These are phyloP conservation scores for Enteromius radiatus DNA, from an alignment of 2,797 vertebrate species.

Conservation along the genomic window DNA sequence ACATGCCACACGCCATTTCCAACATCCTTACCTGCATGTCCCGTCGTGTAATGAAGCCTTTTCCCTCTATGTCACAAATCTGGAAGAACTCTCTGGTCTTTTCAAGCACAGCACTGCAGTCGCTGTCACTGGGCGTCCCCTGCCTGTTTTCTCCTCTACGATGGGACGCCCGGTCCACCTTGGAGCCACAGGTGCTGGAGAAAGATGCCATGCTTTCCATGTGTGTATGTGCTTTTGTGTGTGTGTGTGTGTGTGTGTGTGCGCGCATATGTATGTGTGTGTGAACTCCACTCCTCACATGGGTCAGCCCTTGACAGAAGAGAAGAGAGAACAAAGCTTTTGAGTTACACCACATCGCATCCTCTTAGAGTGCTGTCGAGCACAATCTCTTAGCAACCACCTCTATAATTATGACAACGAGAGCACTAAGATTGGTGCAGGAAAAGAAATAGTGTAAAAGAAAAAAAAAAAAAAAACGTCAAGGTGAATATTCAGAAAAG, in stretches of 20 bases:
- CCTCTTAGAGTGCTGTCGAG: conserved; percentile 64
- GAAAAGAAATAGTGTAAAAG: conserved; percentile 8
- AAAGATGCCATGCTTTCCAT: conserved; percentile 72
- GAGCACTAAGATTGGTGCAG: conserved; percentile 61
- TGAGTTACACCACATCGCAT: conserved; percentile 71
- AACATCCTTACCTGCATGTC: conserved; percentile 88
- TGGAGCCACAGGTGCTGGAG: conserved; percentile 56
- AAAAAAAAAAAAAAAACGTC: not conserved
- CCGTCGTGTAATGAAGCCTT: conserved; percentile 86
- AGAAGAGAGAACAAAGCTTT: conserved; percentile 60
- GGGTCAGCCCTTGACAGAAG: conserved; percentile 60
- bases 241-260: conserved; percentile 18
- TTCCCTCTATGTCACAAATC: conserved; percentile 89
- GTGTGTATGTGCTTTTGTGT: not conserved
- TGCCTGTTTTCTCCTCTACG: conserved; percentile 47
- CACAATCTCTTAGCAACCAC: conserved; percentile 80
- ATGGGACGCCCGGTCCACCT: conserved; percentile 22
- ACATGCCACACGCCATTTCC: not conserved
- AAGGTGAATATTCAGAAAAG: conserved; percentile 13
- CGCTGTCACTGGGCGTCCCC: conserved; percentile 50
- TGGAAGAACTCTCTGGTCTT: conserved; percentile 92
- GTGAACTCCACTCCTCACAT: conserved; percentile 62
- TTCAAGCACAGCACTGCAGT: conserved; percentile 74
- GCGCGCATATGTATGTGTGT: conserved; percentile 30
- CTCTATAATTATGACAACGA: conserved; percentile 78